Percentiles rank a stretch among this genome's conserved stretches.
These are phyloP conservation scores for Aramus guarauna DNA, from an alignment of 2,113 vertebrate species.

Conservation along the genomic window DNA sequence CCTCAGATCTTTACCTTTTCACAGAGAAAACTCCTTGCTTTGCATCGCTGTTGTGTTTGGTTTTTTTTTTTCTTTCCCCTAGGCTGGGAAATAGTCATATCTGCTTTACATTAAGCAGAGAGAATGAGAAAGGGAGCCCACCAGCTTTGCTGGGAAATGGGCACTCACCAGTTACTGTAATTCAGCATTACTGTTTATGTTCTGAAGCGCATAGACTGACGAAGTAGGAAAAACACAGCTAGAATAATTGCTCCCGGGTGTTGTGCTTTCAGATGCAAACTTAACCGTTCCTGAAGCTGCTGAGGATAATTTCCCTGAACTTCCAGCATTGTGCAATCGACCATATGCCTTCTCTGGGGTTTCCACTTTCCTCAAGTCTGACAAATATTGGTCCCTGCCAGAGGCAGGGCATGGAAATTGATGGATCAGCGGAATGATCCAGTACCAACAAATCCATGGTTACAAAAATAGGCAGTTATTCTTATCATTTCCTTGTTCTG, in stretches of 20 bases:
- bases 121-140: neutral
- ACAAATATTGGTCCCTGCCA: neutral
- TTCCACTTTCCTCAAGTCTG: neutral
- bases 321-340: neutral
- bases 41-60: neutral
- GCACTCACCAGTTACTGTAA: neutral
- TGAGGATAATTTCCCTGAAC: neutral
- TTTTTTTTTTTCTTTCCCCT: neutral
- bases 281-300: neutral
- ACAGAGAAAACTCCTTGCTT: neutral
- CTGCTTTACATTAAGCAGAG: neutral
- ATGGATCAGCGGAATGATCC: constrained; percentile 25
- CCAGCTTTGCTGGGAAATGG: neutral
- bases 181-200: neutral
- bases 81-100: neutral
- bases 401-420: neutral
- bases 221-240: neutral
- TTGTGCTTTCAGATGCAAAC: neutral
- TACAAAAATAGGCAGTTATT: constrained; percentile 54
- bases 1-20: neutral
- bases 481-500: constrained; percentile 33
- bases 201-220: neutral
- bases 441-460: neutral
- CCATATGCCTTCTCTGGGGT: neutral
- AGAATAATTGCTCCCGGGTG: constrained; percentile 32